phyloP scores from a whole-genome alignment of 1,140 invertebrate species.

The Drosophila ohnishii region DNA sequence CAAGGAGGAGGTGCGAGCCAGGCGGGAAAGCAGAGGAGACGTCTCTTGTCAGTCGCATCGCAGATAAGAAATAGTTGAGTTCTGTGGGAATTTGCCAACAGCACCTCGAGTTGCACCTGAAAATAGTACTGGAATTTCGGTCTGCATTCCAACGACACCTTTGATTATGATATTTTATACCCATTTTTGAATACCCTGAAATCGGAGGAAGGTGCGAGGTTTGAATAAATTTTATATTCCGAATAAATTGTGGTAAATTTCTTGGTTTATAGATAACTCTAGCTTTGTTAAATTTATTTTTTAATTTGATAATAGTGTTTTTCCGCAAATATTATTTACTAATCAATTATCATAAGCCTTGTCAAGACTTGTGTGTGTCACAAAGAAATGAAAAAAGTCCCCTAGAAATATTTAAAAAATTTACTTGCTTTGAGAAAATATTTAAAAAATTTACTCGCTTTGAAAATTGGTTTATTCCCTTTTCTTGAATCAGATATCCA shows the following conservation, averaged over 20 bases:
- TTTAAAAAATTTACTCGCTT: neutral
- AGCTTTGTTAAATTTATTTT: neutral
- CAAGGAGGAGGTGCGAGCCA: slow-evolving; percentile 4
- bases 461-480: neutral
- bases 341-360: neutral
- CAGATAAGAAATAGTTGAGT: slow-evolving; percentile 42
- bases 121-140: slow-evolving; percentile 15
- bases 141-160: slow-evolving; percentile 8
- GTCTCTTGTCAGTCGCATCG: slow-evolving; percentile 30
- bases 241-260: neutral
- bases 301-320: neutral
- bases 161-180: neutral
- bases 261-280: no score
- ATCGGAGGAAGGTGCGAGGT: neutral
- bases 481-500: neutral
- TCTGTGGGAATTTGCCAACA: slow-evolving; percentile 36
- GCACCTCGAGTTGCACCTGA: slow-evolving; percentile 21
- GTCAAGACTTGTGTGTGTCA: neutral
- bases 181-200: neutral
- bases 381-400: neutral
- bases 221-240: neutral
- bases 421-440: no score
- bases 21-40: neutral
- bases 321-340: neutral
- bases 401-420: neutral